Conservation (phyloP, 2,113 vertebrate species). For the Meleagris gallopavo region DNA sequence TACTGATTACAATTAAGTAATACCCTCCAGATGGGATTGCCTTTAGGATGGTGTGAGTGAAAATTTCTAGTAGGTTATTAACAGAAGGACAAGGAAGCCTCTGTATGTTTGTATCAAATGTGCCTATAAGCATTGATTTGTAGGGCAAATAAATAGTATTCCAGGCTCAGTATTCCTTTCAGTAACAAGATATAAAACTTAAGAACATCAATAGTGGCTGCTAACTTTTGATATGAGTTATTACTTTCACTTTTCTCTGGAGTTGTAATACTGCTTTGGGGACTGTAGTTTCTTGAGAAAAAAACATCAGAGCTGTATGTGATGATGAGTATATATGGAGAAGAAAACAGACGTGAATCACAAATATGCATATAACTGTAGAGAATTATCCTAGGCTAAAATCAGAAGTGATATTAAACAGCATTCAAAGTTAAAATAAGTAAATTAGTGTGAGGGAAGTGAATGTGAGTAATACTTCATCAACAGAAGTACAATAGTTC, state of each 20-base stretch:
- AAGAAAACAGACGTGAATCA: neutral
- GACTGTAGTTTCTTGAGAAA: neutral
- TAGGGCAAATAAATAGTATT: neutral
- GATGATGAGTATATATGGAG: neutral
- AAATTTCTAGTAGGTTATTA: neutral
- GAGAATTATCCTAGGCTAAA: neutral
- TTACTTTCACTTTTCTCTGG: neutral
- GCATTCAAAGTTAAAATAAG: neutral
- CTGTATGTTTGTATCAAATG: neutral
- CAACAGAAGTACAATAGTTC: neutral
- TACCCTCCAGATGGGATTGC: neutral
- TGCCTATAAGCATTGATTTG: neutral
- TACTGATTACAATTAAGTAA: conserved; percentile 5
- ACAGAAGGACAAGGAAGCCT: neutral
- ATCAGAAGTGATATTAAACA: neutral
- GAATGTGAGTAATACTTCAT: neutral
- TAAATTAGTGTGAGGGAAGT: neutral
- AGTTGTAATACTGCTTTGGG: neutral
- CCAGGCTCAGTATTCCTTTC: conserved; percentile 1
- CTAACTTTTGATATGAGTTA: conserved; percentile 5
- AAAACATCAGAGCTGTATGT: neutral
- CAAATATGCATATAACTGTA: neutral
- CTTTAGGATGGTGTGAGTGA: neutral
- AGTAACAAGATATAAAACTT: neutral
- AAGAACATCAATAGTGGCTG: neutral